phyloP scores from a whole-genome alignment of 1,140 invertebrate species.

The Nixonia krombeini region DNA sequence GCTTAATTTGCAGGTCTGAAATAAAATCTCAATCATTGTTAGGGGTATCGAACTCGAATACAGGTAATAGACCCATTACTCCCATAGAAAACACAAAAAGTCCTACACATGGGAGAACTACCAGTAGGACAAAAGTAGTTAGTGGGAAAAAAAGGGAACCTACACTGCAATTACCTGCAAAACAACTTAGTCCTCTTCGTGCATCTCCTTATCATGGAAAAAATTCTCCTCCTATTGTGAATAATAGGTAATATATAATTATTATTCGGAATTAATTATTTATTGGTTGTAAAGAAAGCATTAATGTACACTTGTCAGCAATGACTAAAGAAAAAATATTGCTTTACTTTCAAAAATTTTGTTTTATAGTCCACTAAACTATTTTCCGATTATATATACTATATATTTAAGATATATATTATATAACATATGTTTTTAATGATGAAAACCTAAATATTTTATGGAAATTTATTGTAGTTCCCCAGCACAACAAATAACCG shows the following conservation, averaged over 20 bases:
- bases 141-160: constrained; percentile 74
- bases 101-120: constrained; percentile 74
- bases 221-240: constrained; percentile 70
- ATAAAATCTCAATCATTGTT: constrained; percentile 46
- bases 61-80: constrained; percentile 62
- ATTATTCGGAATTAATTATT: too few species aligned
- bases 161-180: constrained; percentile 66
- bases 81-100: constrained; percentile 66
- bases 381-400: too few species aligned
- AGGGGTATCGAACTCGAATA: constrained; percentile 42
- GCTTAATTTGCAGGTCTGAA: constrained; percentile 50
- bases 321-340: too few species aligned
- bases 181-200: constrained; percentile 71
- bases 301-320: too few species aligned
- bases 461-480: too few species aligned
- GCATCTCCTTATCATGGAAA: constrained; percentile 71
- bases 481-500: constrained; percentile 73
- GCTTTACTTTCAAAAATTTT: too few species aligned
- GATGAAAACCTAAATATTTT: too few species aligned
- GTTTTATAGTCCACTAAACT: too few species aligned
- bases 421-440: too few species aligned
- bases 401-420: too few species aligned
- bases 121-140: constrained; percentile 77
- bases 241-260: constrained; percentile 63
- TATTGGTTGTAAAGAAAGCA: too few species aligned